Evolutionary conservation across 2,797 vertebrate genomes (phyloP).

Genomic region (Spea hammondii): DNA sequence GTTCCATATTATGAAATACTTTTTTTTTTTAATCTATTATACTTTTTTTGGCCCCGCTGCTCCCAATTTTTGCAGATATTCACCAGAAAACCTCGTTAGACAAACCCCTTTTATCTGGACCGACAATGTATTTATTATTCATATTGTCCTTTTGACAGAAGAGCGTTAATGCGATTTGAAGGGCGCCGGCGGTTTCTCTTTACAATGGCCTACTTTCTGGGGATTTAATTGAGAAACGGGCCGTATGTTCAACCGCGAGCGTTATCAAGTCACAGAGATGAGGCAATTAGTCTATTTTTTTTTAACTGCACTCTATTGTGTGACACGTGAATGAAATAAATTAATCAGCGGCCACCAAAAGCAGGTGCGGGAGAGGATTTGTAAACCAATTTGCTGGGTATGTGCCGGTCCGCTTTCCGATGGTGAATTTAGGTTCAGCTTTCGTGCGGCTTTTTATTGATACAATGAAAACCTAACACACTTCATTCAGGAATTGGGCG

Average conservation of each 20-base stretch:
- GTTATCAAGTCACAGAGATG: slow-evolving; percentile 18
- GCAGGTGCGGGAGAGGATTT: slow-evolving; percentile 13
- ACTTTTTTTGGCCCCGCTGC: not conserved
- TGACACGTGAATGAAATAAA: slow-evolving; percentile 21
- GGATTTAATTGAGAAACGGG: slow-evolving; percentile 31
- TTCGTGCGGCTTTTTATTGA: not conserved
- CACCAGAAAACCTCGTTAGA: not conserved
- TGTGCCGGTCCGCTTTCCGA: not conserved
- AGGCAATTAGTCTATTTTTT: slow-evolving; percentile 21
- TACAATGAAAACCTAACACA: not conserved
- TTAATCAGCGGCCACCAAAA: slow-evolving; percentile 14
- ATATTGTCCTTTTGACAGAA: slow-evolving; percentile 8
- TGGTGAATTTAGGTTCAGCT: not conserved
- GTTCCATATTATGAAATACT: not conserved
- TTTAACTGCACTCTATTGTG: slow-evolving; percentile 15
- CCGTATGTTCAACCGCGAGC: not conserved
- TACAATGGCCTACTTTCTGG: not conserved
- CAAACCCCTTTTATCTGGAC: not conserved
- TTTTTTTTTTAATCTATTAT: not conserved
- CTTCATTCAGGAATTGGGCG: not conserved
- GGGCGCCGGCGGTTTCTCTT: not conserved
- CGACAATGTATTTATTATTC: slow-evolving; percentile 14
- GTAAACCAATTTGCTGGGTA: slow-evolving; percentile 26
- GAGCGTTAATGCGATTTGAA: slow-evolving; percentile 6
- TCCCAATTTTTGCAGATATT: not conserved